Evolutionary conservation across 2,113 vertebrate species (phyloP).

Genomic region (Dasyurus viverrinus): DNA sequence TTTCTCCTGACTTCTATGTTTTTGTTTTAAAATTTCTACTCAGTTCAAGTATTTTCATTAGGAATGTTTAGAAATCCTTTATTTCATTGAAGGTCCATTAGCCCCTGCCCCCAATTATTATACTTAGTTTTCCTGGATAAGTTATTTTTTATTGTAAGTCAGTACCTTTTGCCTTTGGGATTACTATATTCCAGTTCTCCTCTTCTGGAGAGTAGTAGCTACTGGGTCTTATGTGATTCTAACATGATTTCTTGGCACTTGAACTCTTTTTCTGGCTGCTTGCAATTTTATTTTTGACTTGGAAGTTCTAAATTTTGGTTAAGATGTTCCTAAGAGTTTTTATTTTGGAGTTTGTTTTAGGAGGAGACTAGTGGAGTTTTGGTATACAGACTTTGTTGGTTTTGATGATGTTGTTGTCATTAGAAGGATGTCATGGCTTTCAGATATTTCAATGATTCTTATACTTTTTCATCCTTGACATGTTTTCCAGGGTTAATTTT

Average conservation of each 20-base stretch:
- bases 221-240: background rate
- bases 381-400: background rate
- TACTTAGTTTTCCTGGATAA: too few relatives aligned
- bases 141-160: background rate
- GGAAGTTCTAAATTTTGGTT: background rate
- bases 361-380: background rate
- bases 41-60: background rate
- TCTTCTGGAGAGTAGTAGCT: background rate
- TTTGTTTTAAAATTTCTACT: background rate
- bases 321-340: background rate
- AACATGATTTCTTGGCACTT: background rate
- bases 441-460: background rate
- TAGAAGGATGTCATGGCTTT: background rate
- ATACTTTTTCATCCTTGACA: background rate
- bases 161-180: background rate
- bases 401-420: background rate
- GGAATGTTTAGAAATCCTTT: background rate
- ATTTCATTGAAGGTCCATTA: too few relatives aligned
- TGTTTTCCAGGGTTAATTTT: background rate
- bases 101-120: too few relatives aligned
- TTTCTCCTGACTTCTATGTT: too few relatives aligned
- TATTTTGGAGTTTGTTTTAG: background rate
- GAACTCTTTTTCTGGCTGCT: background rate
- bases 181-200: background rate
- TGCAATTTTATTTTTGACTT: background rate